Evolutionary conservation across 2,797 vertebrate genomes (phyloP).

Genomic region (Eulemur coronatus): DNA sequence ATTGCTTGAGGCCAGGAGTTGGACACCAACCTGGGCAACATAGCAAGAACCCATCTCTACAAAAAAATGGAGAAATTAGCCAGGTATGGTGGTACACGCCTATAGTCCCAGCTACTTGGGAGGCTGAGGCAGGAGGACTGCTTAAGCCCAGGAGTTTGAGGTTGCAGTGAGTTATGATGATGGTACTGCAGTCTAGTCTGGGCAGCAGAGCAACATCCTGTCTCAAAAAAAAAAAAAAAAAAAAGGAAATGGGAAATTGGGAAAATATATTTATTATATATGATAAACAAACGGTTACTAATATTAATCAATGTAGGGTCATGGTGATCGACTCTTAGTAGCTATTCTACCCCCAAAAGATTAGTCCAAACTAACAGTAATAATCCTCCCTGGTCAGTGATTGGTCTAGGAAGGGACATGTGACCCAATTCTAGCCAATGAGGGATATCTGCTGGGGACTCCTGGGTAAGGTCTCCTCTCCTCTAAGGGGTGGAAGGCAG

Average conservation of each 20-base stretch:
- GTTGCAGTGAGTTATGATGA: neutral
- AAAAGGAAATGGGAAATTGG: neutral
- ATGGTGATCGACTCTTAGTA: neutral
- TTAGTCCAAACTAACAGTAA: neutral
- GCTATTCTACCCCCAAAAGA: neutral
- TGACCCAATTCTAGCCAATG: neutral
- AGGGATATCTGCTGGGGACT: neutral
- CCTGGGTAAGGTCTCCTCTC: neutral
- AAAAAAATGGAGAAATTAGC: neutral
- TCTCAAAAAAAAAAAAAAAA: neutral
- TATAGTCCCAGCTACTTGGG: neutral
- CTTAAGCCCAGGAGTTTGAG: neutral
- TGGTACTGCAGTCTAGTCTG: neutral
- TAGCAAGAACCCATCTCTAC: neutral
- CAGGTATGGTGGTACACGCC: neutral
- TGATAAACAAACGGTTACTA: neutral
- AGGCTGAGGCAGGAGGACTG: neutral
- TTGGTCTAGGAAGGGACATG: neutral
- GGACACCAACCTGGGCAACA: neutral
- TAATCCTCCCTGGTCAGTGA: neutral
- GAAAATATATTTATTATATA: neutral
- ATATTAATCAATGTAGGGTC: neutral
- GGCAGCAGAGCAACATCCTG: neutral
- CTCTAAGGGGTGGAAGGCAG: neutral
- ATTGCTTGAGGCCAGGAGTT: neutral